Evolutionary conservation across 2,113 vertebrate species (phyloP), one percentile per base, ranked within the genome.

Genomic region (Brienomyrus brachyistius): DNA sequence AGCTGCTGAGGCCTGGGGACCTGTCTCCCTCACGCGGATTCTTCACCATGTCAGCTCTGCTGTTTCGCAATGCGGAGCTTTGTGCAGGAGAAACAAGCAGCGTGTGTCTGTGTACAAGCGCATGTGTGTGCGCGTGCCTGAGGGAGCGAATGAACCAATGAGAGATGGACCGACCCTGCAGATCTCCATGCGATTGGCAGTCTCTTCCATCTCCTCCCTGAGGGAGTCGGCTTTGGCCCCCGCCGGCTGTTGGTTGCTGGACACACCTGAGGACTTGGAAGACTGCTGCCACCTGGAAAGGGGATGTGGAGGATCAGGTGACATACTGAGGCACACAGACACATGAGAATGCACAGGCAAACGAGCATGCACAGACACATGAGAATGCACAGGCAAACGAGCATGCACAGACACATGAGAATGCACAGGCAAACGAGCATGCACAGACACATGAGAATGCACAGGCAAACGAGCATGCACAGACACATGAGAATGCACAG

Each of bases 161-260:
- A 86, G 59, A 31, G 52, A n/a, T 23, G 85, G 82, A 90, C 91
- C 91, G 96, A 99, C 98, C 97, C 98, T 97, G 96, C 98, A 99
- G 93, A 99, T 99, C 95, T 99, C 98, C 96, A 99, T 98, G 92
- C 98, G 96, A 95, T 99, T 99, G 94, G 98, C 98, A 0, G 98
- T 97, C 94, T 99, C 98, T 92, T 99, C 98, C 98, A 99, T 99
- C 93, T 99, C 98, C 92, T 99, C 98, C 97, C 98, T 96, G 92
- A 99, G 97, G 90, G 98, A 96, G 4, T 99, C 98, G 0, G 97
- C 96, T 94, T 99, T 99, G 95, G 98, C 96, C 1, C 98, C 97
- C 0, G 94, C 95, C 0, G 97, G 97, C 94, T 98, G 98, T 92
- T 97, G 95, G 92, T 97, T 98, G 95, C 97, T 97, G 89, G 98